phyloP scores from a whole-genome alignment of 2,797 vertebrate species.

The Spatula versicolor region DNA sequence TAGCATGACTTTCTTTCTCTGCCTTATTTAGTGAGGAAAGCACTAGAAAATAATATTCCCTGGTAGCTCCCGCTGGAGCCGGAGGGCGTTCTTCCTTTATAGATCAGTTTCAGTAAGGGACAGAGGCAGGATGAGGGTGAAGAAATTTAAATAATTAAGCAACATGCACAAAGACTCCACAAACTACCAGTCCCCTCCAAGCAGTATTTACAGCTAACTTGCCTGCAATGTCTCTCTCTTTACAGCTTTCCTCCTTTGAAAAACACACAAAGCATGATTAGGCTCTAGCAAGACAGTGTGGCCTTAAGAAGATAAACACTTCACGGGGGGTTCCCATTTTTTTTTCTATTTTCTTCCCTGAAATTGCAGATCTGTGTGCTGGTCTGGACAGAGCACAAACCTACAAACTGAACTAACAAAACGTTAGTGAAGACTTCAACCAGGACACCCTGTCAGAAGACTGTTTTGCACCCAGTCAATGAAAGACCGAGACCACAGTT shows the following conservation, averaged over 20 bases:
- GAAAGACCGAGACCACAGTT: slow-evolving; percentile 15
- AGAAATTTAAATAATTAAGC: not conserved
- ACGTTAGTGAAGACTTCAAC: not conserved
- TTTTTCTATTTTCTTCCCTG: not conserved
- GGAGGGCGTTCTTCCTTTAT: not conserved
- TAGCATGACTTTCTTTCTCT: not conserved
- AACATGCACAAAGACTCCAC: not conserved
- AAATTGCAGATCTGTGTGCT: not conserved
- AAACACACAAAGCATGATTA: slow-evolving; percentile 11
- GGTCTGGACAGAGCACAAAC: not conserved
- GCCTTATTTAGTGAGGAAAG: not conserved
- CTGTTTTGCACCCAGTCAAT: not conserved
- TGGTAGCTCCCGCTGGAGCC: not conserved
- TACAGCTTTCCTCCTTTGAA: slow-evolving; percentile 32
- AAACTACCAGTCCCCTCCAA: not conserved
- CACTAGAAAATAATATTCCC: not conserved
- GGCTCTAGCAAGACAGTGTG: slow-evolving; percentile 3
- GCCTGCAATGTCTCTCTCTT: not conserved
- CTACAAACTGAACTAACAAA: slow-evolving; percentile 4
- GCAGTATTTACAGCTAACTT: not conserved
- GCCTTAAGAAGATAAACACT: slow-evolving; percentile 53
- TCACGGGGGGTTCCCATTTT: not conserved
- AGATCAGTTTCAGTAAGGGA: not conserved
- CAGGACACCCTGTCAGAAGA: not conserved
- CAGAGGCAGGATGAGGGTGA: not conserved